phyloP scores from a whole-genome alignment of 2,113 vertebrate genomes.

The Syngnathus scovelli region DNA sequence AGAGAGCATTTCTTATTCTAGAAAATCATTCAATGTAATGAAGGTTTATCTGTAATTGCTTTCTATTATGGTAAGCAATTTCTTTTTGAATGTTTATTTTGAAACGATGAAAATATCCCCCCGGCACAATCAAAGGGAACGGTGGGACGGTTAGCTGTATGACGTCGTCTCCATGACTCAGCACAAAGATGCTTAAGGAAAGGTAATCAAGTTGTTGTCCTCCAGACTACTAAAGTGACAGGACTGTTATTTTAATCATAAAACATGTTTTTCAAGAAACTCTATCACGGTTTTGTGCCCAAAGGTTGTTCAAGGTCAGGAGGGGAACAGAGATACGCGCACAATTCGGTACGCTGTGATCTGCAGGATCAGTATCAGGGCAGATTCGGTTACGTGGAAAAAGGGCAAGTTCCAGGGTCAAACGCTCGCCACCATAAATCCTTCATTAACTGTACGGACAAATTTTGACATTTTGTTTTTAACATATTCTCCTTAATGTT shows the following conservation, averaged over 20 bases:
- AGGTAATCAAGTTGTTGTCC: constrained; percentile 11
- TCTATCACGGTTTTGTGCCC: background rate
- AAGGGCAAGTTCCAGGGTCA: background rate
- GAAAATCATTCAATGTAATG: background rate
- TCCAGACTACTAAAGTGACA: constrained; percentile 25
- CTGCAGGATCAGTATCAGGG: background rate
- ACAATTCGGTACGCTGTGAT: background rate
- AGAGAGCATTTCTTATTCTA: background rate
- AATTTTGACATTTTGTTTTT: background rate
- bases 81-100: background rate
- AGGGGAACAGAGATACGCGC: background rate
- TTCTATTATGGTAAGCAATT: background rate
- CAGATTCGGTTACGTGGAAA: background rate
- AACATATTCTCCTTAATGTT: too few relatives aligned
- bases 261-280: constrained; percentile 1
- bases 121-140: constrained; percentile 1
- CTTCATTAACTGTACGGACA: background rate
- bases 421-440: background rate
- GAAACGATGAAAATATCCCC: background rate
- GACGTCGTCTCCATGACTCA: background rate
- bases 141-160: background rate
- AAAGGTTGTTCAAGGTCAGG: constrained; percentile 10
- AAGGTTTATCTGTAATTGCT: background rate
- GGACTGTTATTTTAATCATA: background rate
- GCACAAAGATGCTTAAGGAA: constrained; percentile 21